Base-by-base conservation (phyloP, 2,113 vertebrate species). In the Siniperca chuatsi region DNA sequence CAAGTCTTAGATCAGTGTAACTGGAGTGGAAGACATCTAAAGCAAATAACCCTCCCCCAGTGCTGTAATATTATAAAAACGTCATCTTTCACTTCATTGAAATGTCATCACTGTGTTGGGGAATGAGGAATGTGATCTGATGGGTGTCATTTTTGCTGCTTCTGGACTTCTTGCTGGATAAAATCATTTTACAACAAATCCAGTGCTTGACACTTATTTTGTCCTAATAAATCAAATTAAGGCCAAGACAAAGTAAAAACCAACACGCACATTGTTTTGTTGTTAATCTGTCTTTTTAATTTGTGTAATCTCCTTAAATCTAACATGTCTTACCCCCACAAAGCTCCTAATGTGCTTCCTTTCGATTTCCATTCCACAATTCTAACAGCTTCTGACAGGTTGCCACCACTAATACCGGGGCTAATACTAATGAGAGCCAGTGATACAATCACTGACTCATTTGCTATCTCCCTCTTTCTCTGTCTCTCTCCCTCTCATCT, bases 371-470 rank as follows among this genome's bases (percentile, higher is more conserved):
- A 77, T 46, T 35, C 9, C 48, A 15, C 66, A 64, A 55, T 73
- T 64, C 50, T 83, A 82, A 84, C 83, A 83, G 77, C 79, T 75
- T 88, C 55, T 86, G 85, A 88, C 89, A 93, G 79, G 77, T 71
- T 81, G 82, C 62, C 78, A 71, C 58, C 70, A 64, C 65, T 72
- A 77, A 83, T 67, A 57, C 48, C 44, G 42, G 13, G 52, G 37
- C 65, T 80, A 69, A 84, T 83, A 60, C 78, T 91, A 87, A 93
- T 91, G 81, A 90, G 74, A 82, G 83, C 65, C 66, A 81, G 54
- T 65, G 85, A 85, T 81, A 82, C n/a, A 12, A 58, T 78, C 64
- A 33, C 82, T 48, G 71, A 71, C 65, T 79, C 75, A 83, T 65
- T 66, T 66, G 50, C 71, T 61, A 40, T 62, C 71, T 33, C 54